phyloP scores from a whole-genome alignment of 1,140 invertebrate species.

The Procambarus virginalis region DNA sequence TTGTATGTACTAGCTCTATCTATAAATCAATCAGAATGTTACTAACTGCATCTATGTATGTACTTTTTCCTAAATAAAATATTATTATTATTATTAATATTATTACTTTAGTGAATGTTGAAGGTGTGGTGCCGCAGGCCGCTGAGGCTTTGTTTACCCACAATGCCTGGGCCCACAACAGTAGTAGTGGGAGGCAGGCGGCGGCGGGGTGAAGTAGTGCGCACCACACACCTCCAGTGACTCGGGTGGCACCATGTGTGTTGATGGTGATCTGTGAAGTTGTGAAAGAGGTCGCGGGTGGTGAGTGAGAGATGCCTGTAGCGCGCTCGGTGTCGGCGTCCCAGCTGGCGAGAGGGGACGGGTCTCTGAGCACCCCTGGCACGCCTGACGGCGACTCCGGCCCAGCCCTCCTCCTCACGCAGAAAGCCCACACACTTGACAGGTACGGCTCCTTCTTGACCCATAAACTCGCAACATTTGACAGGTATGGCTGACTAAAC shows the following conservation, averaged over 20 bases:
- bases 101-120: too few species aligned
- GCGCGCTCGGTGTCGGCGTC: slow-evolving; percentile 61
- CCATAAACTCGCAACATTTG: too few species aligned
- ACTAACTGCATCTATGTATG: too few species aligned
- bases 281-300: slow-evolving; percentile 25
- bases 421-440: slow-evolving; percentile 61
- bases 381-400: slow-evolving; percentile 22
- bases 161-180: slow-evolving; percentile 48
- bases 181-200: slow-evolving; percentile 17
- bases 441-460: slow-evolving; percentile 1
- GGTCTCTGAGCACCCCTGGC: slow-evolving; percentile 12
- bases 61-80: too few species aligned
- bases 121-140: neutral
- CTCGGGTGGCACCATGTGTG: slow-evolving; percentile 32
- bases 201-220: slow-evolving; percentile 2
- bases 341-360: slow-evolving; percentile 53
- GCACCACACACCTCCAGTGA: neutral
- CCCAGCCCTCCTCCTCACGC: slow-evolving; percentile 31
- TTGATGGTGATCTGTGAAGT: slow-evolving; percentile 36
- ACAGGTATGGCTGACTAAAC: too few species aligned
- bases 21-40: too few species aligned
- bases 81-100: too few species aligned
- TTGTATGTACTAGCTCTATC: too few species aligned
- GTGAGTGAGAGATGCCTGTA: slow-evolving; percentile 60
- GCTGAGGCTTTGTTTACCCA: slow-evolving; percentile 46